phyloP scores from a whole-genome alignment of 2,888 invertebrate species.

The Biston betularia region DNA sequence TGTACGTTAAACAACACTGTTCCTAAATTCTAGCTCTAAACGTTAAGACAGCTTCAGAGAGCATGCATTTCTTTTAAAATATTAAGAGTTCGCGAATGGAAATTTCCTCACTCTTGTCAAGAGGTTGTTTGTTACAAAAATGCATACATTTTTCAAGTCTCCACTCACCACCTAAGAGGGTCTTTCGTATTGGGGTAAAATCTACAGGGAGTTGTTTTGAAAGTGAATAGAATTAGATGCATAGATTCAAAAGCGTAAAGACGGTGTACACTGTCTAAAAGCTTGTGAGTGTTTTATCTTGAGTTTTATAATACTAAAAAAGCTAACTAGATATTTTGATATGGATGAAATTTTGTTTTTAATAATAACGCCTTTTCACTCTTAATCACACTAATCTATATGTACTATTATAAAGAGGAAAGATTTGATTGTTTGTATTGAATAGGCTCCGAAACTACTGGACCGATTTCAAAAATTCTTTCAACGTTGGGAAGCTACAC shows the following conservation, averaged over 20 bases:
- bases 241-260: not conserved
- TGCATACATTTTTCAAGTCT: constrained; percentile 43
- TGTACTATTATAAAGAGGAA: too few species aligned
- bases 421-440: too few species aligned
- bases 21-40: not conserved
- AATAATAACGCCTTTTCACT: too few species aligned
- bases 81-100: constrained; percentile 28
- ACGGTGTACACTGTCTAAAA: not conserved
- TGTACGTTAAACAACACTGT: not conserved
- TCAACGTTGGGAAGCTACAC: too few species aligned
- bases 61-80: constrained; percentile 23
- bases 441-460: too few species aligned
- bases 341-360: too few species aligned
- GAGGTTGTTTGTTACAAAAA: constrained; percentile 40
- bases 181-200: constrained; percentile 21
- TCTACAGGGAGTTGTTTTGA: not conserved
- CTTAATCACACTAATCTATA: too few species aligned
- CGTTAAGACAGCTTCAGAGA: not conserved
- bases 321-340: too few species aligned
- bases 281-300: too few species aligned
- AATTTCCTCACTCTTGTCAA: constrained; percentile 32
- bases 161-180: constrained; percentile 33
- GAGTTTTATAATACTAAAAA: too few species aligned
- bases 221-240: too few species aligned
- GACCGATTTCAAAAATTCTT: too few species aligned